These are phyloP conservation scores for Aurelia coerulea DNA, from an alignment of 30 jellyfish, hydroid and myxozoan genomes.

Conservation along the genomic window DNA sequence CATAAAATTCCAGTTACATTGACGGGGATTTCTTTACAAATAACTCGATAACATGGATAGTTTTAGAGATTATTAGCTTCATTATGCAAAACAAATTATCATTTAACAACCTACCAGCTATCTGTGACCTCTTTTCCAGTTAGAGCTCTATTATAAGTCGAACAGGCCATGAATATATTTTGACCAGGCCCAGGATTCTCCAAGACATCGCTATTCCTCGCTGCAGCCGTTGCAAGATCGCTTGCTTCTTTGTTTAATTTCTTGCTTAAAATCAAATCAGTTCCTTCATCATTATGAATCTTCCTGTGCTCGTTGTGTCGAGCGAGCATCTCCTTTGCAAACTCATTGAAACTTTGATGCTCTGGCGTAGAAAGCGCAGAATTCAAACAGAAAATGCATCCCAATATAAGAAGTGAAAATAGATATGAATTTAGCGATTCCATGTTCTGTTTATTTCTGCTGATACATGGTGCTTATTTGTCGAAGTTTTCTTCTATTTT, in stretches of 20 bases:
- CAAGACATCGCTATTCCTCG: slow-evolving; percentile 63
- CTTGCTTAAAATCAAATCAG: slow-evolving; percentile 42
- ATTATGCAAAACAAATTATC: no score
- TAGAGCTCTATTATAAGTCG: slow-evolving; percentile 69
- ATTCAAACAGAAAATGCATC: not conserved
- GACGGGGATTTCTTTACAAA: no score
- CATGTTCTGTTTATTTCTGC: slow-evolving; percentile 4
- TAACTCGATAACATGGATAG: no score
- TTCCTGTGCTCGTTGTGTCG: slow-evolving; percentile 67
- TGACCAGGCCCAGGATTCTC: slow-evolving; percentile 66
- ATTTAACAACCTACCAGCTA: slow-evolving; percentile 64
- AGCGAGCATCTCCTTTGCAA: slow-evolving; percentile 40
- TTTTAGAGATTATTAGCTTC: no score
- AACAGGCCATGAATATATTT: slow-evolving; percentile 73
- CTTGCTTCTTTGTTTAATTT: slow-evolving; percentile 58
- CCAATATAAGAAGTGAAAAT: not conserved
- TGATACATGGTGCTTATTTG: no score
- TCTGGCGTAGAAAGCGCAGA: slow-evolving; percentile 1
- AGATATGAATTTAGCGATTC: not conserved
- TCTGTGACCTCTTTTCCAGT: slow-evolving; percentile 84
- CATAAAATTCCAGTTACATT: no score
- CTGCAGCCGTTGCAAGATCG: slow-evolving; percentile 65
- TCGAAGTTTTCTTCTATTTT: not conserved
- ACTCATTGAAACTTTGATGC: slow-evolving; percentile 48
- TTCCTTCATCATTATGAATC: slow-evolving; percentile 57